A percentile compares a stretch with the other conserved stretches of the same genome.
Evolutionary conservation across 2,797 vertebrate genomes (phyloP).

Genomic region (Morelia viridis): DNA sequence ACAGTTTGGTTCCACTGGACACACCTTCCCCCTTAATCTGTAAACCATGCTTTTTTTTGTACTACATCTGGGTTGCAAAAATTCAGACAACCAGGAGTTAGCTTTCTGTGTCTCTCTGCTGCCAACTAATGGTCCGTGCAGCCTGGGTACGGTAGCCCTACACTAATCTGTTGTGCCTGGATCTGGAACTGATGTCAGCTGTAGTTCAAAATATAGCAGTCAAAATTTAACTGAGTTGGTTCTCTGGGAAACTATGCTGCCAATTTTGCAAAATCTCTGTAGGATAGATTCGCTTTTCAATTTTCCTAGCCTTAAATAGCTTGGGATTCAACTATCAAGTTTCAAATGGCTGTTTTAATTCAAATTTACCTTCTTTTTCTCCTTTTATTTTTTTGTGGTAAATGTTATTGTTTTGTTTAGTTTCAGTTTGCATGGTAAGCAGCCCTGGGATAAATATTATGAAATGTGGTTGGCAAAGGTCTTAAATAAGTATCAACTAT

Average conservation of each 20-base stretch:
- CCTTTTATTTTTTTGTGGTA: neutral
- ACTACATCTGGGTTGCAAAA: neutral
- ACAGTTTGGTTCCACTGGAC: too few species aligned
- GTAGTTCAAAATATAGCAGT: neutral
- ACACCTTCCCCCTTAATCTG: too few species aligned
- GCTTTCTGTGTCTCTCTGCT: neutral
- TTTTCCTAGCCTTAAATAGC: neutral
- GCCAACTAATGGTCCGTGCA: neutral
- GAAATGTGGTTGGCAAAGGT: neutral
- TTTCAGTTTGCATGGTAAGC: neutral
- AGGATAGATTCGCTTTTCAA: neutral
- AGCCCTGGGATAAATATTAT: neutral
- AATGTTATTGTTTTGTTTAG: neutral
- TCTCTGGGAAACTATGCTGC: neutral
- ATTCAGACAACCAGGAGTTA: neutral
- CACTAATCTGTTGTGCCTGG: neutral
- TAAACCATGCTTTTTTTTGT: neutral
- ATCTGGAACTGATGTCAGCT: too few species aligned
- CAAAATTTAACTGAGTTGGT: neutral
- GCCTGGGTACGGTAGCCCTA: neutral
- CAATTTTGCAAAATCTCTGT: neutral
- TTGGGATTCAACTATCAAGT: neutral
- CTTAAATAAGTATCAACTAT: neutral
- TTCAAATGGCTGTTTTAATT: neutral
- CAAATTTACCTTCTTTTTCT: neutral